These are phyloP conservation scores for Lamellibrachia luymesi DNA, from an alignment of 1,140 invertebrate species.

Conservation along the genomic window DNA sequence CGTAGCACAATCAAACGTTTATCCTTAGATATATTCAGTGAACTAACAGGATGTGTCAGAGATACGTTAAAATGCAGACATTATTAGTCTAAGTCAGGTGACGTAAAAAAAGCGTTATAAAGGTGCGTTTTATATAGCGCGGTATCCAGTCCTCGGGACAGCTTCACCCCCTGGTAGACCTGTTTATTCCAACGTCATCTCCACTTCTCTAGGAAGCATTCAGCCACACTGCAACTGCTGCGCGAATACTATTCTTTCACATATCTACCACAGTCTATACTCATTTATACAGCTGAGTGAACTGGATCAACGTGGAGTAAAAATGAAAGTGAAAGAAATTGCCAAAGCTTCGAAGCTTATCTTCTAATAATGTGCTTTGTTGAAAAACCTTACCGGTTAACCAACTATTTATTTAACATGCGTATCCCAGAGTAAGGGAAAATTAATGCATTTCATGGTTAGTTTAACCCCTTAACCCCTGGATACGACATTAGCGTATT, in stretches of 20 bases:
- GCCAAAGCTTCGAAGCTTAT: neutral
- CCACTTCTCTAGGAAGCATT: too few relatives aligned
- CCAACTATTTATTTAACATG: neutral
- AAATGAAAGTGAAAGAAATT: too few relatives aligned
- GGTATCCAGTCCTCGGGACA: too few relatives aligned
- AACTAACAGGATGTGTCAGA: neutral
- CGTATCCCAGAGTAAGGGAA: neutral
- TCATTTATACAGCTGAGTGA: too few relatives aligned
- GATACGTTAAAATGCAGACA: neutral
- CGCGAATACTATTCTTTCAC: too few relatives aligned
- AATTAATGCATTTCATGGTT: neutral
- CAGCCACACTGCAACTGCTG: too few relatives aligned
- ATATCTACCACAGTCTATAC: too few relatives aligned
- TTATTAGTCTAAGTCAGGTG: neutral
- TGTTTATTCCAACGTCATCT: too few relatives aligned
- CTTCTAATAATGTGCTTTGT: neutral
- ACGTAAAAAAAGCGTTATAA: neutral
- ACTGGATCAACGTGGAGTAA: too few relatives aligned
- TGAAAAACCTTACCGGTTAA: neutral
- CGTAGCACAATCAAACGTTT: neutral
- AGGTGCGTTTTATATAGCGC: too few relatives aligned
- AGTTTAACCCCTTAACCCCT: neutral
- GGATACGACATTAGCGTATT: neutral
- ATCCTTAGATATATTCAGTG: neutral
- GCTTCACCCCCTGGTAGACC: too few relatives aligned